Evolutionary conservation across 2,888 invertebrate species (phyloP).

Genomic region (Ypsolopha sequella): DNA sequence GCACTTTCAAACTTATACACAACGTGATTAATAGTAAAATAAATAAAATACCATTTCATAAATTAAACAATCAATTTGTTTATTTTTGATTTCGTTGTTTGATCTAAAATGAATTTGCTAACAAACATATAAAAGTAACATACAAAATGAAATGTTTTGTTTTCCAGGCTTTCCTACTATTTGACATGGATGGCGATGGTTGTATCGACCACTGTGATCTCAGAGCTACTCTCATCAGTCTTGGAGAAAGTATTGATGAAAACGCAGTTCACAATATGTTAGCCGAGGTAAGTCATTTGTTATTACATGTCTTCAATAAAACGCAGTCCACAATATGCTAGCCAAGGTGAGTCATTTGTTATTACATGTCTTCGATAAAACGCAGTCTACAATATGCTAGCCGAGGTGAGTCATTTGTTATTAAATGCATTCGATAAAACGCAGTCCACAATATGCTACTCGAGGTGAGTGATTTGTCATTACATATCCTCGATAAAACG

Average conservation of each 20-base stretch:
- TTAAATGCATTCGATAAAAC: no score
- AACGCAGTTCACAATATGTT: conserved; percentile 73
- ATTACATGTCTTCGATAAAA: no score
- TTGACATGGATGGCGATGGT: conserved; percentile 76
- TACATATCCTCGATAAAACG: no score
- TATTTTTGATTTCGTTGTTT: no score
- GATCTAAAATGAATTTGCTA: no score
- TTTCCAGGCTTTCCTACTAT: conserved; percentile 72
- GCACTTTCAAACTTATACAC: no score
- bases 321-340: conserved; percentile 72
- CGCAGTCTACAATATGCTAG: conserved; percentile 68
- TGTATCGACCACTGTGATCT: conserved; percentile 75
- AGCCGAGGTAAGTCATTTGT: conserved; percentile 56
- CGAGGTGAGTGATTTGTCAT: conserved; percentile 53
- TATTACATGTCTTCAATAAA: no score
- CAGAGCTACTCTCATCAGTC: conserved; percentile 70
- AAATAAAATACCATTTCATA: no score
- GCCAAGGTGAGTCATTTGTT: conserved; percentile 55
- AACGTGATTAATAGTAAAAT: no score
- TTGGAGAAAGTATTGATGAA: conserved; percentile 70
- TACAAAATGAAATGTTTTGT: neutral
- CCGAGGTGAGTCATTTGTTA: conserved; percentile 55
- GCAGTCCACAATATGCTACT: conserved; percentile 70
- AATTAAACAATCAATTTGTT: no score
- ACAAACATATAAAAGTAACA: no score